A percentile compares a stretch with the other conserved stretches of the same genome.
Conservation (phyloP, 30 jellyfish, hydroid and myxozoan genomes). For the Pelagia noctiluca region DNA sequence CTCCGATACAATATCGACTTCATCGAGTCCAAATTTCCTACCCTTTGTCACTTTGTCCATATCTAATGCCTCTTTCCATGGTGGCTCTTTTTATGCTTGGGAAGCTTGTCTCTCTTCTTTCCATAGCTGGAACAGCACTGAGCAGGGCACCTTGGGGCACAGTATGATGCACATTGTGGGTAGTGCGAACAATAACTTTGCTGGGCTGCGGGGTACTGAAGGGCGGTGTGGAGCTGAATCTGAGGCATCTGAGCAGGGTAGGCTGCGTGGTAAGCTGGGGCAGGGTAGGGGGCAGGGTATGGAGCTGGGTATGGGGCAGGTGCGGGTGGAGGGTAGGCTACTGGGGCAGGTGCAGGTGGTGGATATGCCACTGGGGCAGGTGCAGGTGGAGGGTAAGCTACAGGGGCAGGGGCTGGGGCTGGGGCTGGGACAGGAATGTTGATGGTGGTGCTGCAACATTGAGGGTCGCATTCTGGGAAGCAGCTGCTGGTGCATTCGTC, state of each 20-base stretch:
- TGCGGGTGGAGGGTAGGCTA: constrained; percentile 84
- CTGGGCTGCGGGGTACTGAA: constrained; percentile 38
- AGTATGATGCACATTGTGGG: constrained; percentile 87
- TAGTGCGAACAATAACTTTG: constrained; percentile 74
- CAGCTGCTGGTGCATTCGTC: constrained; percentile 94
- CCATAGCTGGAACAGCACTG: constrained; percentile 77
- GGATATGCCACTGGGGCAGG: constrained; percentile 75
- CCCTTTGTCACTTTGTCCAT: not conserved
- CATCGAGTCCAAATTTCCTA: not conserved
- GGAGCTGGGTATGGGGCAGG: constrained; percentile 72
- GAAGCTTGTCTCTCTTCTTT: constrained; percentile 31
- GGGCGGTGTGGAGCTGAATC: not conserved
- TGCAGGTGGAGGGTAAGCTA: constrained; percentile 59
- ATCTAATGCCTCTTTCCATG: not conserved
- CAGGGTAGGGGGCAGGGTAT: constrained; percentile 76
- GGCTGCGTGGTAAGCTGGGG: constrained; percentile 54
- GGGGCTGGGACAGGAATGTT: constrained; percentile 80
- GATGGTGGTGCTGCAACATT: constrained; percentile 86
- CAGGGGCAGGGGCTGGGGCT: constrained; percentile 71
- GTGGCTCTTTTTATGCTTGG: constrained; percentile 5
- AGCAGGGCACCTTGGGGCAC: constrained; percentile 83
- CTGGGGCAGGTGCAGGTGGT: constrained; percentile 72
- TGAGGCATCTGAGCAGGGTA: constrained; percentile 55
- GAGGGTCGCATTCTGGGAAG: constrained; percentile 97
- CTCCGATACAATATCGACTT: not conserved